Percentiles rank a stretch among this genome's conserved stretches.
Evolutionary conservation across 2,888 invertebrate species (phyloP).

Genomic region (Lithophane socia): DNA sequence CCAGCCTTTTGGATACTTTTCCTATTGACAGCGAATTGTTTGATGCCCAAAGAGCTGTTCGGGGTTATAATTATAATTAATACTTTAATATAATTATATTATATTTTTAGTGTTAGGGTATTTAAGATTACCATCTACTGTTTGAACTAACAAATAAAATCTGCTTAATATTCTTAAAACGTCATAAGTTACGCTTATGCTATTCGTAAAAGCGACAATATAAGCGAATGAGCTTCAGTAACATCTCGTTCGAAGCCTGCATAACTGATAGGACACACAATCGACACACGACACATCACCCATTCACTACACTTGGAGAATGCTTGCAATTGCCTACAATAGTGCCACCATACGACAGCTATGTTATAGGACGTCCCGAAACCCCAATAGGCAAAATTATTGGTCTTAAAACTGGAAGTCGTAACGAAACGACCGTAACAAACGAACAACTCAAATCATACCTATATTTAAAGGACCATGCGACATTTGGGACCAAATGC

Average conservation of each 20-base stretch:
- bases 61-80: no score
- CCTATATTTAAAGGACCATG: no score
- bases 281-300: constrained; percentile 46
- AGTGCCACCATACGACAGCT: constrained; percentile 15
- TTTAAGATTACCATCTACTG: no score
- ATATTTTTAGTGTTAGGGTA: no score
- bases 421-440: no score
- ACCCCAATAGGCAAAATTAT: background rate
- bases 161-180: background rate
- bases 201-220: background rate
- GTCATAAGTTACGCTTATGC: no score
- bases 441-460: background rate
- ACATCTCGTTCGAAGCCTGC: constrained; percentile 31
- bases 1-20: no score
- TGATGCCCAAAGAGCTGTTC: no score
- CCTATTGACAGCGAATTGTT: no score
- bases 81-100: no score
- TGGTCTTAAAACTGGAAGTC: background rate
- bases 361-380: background rate
- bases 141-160: no score
- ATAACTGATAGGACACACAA: constrained; percentile 48
- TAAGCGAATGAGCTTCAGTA: constrained; percentile 17
- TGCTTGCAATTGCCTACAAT: constrained; percentile 33
- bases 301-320: constrained; percentile 59
- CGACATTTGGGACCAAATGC: no score